These are phyloP conservation scores for Doris montereyensis DNA, from an alignment of 2,888 invertebrate species.

Conservation along the genomic window DNA sequence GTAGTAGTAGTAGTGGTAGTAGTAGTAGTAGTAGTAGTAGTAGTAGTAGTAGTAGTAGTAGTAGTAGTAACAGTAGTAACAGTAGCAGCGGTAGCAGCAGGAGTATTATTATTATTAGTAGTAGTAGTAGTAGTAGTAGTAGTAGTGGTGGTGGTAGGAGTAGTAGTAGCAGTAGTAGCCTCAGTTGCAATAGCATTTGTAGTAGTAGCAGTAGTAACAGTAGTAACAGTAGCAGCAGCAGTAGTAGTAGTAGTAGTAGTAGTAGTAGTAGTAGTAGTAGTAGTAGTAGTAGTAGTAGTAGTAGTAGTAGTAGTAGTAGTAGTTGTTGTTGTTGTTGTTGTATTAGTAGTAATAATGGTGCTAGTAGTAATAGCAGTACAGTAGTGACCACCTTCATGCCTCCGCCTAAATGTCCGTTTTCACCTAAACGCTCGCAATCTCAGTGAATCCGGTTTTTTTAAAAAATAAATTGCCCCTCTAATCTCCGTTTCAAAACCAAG, in stretches of 20 bases:
- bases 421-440: too few relatives aligned
- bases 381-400: too few relatives aligned
- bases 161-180: too few relatives aligned
- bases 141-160: not conserved
- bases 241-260: too few relatives aligned
- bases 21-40: not conserved
- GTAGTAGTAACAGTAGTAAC: not conserved
- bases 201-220: too few relatives aligned
- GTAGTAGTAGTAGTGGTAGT: slow-evolving; percentile 11
- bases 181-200: too few relatives aligned
- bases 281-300: slow-evolving; percentile 32
- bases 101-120: too few relatives aligned
- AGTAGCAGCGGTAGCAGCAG: not conserved
- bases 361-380: not conserved
- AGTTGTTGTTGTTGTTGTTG: not conserved
- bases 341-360: not conserved
- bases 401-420: too few relatives aligned
- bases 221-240: too few relatives aligned
- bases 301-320: not conserved
- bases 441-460: too few relatives aligned
- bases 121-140: not conserved
- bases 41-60: not conserved
- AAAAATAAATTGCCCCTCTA: too few relatives aligned
- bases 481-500: too few relatives aligned
- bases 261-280: slow-evolving; percentile 41